Evolutionary conservation across 2,888 invertebrate genomes (phyloP).

Genomic region (Drosophila neotestacea): DNA sequence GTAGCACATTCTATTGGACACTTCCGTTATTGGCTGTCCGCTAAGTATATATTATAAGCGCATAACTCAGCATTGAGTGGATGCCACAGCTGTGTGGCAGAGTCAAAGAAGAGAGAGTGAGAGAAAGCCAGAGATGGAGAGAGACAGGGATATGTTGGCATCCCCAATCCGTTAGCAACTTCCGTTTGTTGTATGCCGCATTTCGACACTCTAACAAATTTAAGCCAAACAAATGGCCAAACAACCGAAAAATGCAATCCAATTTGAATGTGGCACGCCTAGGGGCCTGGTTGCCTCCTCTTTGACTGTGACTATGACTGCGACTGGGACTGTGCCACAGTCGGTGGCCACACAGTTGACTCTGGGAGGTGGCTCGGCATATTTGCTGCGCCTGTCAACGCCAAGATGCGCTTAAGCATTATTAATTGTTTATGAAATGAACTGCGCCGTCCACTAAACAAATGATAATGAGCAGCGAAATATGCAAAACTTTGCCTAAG

Average conservation of each 20-base stretch:
- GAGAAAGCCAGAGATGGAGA: not conserved
- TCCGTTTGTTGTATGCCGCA: conserved; percentile 67
- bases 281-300: not conserved
- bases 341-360: conserved; percentile 44
- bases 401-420: conserved; percentile 79
- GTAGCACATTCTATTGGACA: conserved; percentile 27
- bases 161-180: conserved; percentile 63
- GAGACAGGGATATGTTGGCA: conserved; percentile 39
- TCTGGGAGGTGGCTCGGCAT: conserved; percentile 49
- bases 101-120: not conserved
- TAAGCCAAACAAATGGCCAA: conserved; percentile 74
- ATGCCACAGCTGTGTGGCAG: conserved; percentile 40
- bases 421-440: conserved; percentile 78
- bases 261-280: conserved; percentile 38
- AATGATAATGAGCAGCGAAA: conserved; percentile 78
- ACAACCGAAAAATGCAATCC: conserved; percentile 55
- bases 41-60: conserved; percentile 36
- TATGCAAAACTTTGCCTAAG: conserved; percentile 66
- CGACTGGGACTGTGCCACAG: conserved; percentile 20
- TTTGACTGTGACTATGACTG: conserved; percentile 9
- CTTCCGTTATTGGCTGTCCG: conserved; percentile 27
- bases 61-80: conserved; percentile 47
- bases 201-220: conserved; percentile 57
- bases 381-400: conserved; percentile 70
- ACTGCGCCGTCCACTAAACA: conserved; percentile 71